These are phyloP conservation scores for Bombus superbus DNA, from an alignment of 1,140 invertebrate genomes.

Conservation along the genomic window DNA sequence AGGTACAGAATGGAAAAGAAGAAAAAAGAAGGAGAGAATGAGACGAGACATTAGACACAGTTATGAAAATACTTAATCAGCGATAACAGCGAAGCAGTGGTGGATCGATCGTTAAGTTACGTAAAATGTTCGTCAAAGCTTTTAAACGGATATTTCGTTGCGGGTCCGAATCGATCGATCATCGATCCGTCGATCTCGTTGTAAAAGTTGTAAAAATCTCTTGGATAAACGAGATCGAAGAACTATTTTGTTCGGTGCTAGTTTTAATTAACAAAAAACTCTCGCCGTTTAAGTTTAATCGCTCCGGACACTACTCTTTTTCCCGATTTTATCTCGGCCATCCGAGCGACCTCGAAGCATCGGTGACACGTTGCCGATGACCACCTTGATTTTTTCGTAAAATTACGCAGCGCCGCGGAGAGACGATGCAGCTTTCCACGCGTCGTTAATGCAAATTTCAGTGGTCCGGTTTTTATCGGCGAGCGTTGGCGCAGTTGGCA, in stretches of 20 bases:
- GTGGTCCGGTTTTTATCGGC: not conserved
- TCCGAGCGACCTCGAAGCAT: too few relatives aligned
- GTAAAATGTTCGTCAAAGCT: not conserved
- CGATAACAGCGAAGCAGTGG: not conserved
- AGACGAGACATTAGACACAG: not conserved
- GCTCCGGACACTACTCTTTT: too few relatives aligned
- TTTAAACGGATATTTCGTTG: not conserved
- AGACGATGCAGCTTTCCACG: not conserved
- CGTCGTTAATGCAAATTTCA: slow-evolving; percentile 4
- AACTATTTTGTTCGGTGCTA: not conserved
- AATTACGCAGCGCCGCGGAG: not conserved
- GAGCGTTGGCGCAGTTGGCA: not conserved
- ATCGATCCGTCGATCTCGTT: not conserved
- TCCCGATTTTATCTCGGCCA: too few relatives aligned
- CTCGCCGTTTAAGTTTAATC: too few relatives aligned
- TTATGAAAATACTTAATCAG: slow-evolving; percentile 26
- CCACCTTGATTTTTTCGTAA: not conserved
- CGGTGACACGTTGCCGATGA: not conserved
- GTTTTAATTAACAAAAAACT: too few relatives aligned
- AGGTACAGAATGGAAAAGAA: too few relatives aligned
- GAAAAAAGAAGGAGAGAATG: too few relatives aligned
- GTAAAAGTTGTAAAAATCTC: too few relatives aligned
- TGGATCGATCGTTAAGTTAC: slow-evolving; percentile 12
- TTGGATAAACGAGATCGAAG: not conserved
- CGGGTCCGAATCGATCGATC: not conserved